phyloP scores from a whole-genome alignment of 2,797 vertebrate genomes.

The Steatocranus sp. region DNA sequence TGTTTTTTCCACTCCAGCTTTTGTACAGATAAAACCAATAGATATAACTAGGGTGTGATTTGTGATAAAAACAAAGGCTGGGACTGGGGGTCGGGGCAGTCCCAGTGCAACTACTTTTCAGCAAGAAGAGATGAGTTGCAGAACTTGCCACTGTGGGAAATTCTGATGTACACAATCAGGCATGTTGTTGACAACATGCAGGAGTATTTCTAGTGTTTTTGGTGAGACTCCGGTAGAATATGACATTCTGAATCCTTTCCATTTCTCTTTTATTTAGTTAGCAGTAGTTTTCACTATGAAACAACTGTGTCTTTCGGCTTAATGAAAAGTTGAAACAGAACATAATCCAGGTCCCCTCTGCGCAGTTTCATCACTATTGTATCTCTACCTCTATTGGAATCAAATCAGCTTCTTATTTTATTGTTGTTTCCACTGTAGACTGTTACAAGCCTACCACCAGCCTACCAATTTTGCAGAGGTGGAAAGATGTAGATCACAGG shows the following conservation, averaged over 20 bases:
- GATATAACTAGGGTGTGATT: neutral
- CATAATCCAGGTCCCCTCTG: neutral
- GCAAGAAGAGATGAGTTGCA: neutral
- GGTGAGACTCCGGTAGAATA: rapidly evolving
- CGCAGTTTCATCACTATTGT: neutral
- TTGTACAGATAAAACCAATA: neutral
- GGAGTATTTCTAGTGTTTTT: neutral
- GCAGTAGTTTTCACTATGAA: neutral
- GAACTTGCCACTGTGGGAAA: neutral
- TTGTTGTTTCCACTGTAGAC: neutral
- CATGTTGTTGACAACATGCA: neutral
- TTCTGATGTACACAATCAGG: neutral
- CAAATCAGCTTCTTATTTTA: neutral
- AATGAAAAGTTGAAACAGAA: neutral
- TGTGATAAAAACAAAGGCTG: neutral
- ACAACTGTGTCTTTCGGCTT: neutral
- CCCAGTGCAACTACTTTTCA: neutral
- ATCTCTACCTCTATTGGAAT: neutral
- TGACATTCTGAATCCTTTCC: neutral
- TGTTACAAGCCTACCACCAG: neutral
- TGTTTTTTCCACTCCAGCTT: neutral
- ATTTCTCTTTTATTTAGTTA: neutral
- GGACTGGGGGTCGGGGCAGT: neutral
- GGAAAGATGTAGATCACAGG: neutral
- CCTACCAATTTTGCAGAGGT: neutral